Evolutionary conservation across 2,113 vertebrate species (phyloP), one percentile per base, ranked within the genome.

Genomic region (Cochlearius cochlearius): DNA sequence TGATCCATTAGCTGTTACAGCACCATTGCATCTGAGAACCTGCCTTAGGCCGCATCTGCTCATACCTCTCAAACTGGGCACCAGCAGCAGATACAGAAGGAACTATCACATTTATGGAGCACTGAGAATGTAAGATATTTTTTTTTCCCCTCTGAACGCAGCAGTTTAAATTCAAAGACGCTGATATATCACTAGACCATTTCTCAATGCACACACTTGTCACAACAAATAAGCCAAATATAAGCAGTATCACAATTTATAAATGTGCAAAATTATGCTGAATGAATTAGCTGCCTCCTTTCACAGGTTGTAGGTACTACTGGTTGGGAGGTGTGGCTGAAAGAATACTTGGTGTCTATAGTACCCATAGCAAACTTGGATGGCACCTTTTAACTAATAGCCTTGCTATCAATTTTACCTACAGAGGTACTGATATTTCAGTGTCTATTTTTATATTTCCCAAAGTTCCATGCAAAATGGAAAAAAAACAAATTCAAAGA

Each of bases 401-500:
- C 53, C 43, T 26, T 84, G 66, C 23, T 45, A 63, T 55, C 66
- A 25, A 2, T 88, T 89, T 85, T 73, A 73, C 86, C 91, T 94
- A 23, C 30, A 50, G 29, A 50, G 21, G 8, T 66, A 47, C 39
- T 79, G 84, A 59, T 67, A 94, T 95, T 91, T 97, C 55, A 36
- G 36, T 27, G 38, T 73, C 91, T 97, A 86, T 95, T 96, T 97
- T 96, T 96, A 64, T 47, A 47, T 92, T 79, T 90, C 86, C 84
- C 79, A 73, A 94, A 69, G 20, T 68, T 87, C 76, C 15, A 21
- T 52, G 84, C 12, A 91, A 91, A 95, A 88, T 88, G 95, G 95
- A 90, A 96, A 97, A 96, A 96, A 76, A 87, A 93, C 38, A 77
- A 91, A 87, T 75, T 91, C 86, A 89, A 92, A 91, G 64, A 84